Evolutionary conservation across 2,113 vertebrate genomes (phyloP), one percentile per base, ranked within the genome.

Genomic region (Clupea harengus): DNA sequence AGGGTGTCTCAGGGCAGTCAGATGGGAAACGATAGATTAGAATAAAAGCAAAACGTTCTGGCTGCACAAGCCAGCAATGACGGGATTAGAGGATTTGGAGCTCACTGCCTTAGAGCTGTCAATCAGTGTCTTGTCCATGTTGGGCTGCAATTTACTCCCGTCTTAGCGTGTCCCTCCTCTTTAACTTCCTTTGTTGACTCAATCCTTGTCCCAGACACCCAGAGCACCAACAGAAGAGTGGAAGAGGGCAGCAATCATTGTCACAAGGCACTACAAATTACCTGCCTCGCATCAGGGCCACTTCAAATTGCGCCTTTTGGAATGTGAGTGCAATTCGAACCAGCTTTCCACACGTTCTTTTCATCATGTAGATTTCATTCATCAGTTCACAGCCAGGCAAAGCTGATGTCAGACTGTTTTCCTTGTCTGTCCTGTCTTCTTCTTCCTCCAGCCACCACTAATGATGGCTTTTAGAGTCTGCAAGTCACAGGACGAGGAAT

Each of bases 81-180:
- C 89, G 64, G 92, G 94, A 94, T 94, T 93, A 93, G 92, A 91
- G 93, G 94, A 93, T 95, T 95, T 92, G 94, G 89, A 90, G 89
- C 90, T 91, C 87, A 89, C 91, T 92, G 92, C 72, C 72, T 93
- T 93, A 92, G 90, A 78, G 91, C 92, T 88, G 91, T 95, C 94
- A 92, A 91, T 95, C 94, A 94, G 57, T 90, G 83, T 90, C 92
- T 88, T 89, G 86, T 89, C 90, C 47, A 50, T 86, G 60, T 84
- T 49, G 80, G 54, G 81, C 67, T 39, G 75, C 75, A 89, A 87
- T 91, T 88, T 93, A 92, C 82, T 54, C 20, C 60, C 72, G 72
- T 78, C 28, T 20, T 83, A 88, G 88, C 82, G 83, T 78, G 88
- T 54, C 83, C 45, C 82, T 81, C 83, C 49, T 44, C 72, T 64